Base-by-base conservation (phyloP, 1,140 invertebrate genomes). In the Antheraea mylitta region DNA sequence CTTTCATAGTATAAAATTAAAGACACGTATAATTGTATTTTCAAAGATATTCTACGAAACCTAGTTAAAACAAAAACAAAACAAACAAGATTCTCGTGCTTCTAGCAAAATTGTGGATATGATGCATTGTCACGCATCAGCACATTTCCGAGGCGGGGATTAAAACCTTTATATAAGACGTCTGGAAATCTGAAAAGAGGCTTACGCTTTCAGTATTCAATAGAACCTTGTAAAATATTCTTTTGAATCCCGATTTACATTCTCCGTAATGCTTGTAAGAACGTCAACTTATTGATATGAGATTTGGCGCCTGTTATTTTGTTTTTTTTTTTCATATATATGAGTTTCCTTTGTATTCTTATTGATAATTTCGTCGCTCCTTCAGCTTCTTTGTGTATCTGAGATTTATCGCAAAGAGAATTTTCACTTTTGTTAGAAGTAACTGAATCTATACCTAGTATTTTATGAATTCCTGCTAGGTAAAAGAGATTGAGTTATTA, bases 101-200 rank as follows among this genome's bases (percentile, higher is more conserved):
- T 42, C 45, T 75, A 72, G 71, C 72, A 65, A 71, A 64, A 68
- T 65, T 68, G 71, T 70, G 73, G 73, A 73, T 68, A 74, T 70
- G 74, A 79, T 75, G 67, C 78, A 80, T 79, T 80, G 71, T 80
- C 69, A 65, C 73, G 68, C 73, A 75, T 75, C 71, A 72, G 69
- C 66, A 78, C 78, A 78, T 78, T 78, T 75, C 72, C 74, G 68
- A 77, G 67, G 72, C 70, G 72, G 48, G 71, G 81, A 85, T 87
- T 83, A 85, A 82, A 82, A 62, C 77, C 73, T 83, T 84, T 77
- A 79, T 78, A 82, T 78, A 82, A 81, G 79, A 83, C 78, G 78
- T 74, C 78, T 76, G 80, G 79, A 81, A 88, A 86, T 85, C 82
- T 86, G 79, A 72, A 85, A 84, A 82, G 83, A 83, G 76, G 85